phyloP scores from a whole-genome alignment of 2,797 vertebrate genomes.

The Tokudaia muenninki region DNA sequence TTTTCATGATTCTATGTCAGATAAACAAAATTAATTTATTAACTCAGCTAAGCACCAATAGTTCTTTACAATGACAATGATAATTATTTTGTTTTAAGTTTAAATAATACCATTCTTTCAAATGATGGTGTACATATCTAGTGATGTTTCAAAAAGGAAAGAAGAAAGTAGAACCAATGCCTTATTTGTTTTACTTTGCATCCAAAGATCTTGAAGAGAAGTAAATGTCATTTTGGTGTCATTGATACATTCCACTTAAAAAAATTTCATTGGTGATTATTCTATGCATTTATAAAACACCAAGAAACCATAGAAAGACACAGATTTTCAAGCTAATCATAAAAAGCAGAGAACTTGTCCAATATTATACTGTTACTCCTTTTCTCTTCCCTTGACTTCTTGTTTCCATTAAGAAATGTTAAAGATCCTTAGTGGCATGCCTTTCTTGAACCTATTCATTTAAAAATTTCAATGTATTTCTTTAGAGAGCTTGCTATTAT shows the following conservation, averaged over 20 bases:
- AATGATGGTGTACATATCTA: neutral
- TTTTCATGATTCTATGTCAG: too few relatives aligned
- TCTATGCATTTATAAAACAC: slow-evolving; percentile 8
- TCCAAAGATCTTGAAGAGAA: neutral
- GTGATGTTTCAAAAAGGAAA: too few relatives aligned
- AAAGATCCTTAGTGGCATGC: neutral
- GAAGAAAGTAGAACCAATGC: neutral
- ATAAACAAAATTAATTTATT: neutral
- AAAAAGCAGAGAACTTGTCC: slow-evolving; percentile 32
- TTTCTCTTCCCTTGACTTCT: slow-evolving; percentile 49
- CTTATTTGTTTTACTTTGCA: neutral
- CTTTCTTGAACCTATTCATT: slow-evolving; percentile 47
- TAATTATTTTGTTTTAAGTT: neutral
- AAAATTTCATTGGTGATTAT: neutral
- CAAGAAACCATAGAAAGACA: neutral
- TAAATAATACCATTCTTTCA: neutral
- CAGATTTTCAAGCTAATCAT: slow-evolving; percentile 22
- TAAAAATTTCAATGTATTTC: slow-evolving; percentile 31
- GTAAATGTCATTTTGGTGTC: neutral
- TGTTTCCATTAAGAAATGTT: slow-evolving; percentile 52
- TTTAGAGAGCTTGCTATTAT: slow-evolving; percentile 38
- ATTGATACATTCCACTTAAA: neutral
- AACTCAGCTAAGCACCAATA: neutral
- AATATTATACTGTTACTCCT: neutral
- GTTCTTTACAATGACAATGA: neutral